phyloP scores from a whole-genome alignment of 2,888 invertebrate genomes.

The Blera fallax region DNA sequence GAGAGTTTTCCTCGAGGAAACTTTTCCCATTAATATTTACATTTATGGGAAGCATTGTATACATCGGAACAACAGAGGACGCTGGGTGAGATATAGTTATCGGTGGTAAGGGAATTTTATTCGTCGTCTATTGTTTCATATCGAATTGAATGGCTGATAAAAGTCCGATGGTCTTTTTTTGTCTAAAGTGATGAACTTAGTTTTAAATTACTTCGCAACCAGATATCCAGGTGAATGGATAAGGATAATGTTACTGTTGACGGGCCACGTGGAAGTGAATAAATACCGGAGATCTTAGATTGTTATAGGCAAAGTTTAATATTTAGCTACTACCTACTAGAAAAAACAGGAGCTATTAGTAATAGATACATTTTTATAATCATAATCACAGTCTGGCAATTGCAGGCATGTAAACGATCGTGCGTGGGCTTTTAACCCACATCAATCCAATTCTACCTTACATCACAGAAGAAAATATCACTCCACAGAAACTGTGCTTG shows the following conservation, averaged over 20 bases:
- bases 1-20: slow-evolving; percentile 49
- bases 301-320: no score
- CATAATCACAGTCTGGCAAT: no score
- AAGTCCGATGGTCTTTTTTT: neutral
- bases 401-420: no score
- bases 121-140: neutral
- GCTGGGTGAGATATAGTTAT: neutral
- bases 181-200: neutral
- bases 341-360: no score
- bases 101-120: neutral
- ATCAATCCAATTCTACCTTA: no score
- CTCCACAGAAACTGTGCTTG: no score
- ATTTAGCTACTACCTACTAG: no score
- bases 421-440: no score
- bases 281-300: neutral
- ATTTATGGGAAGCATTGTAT: slow-evolving; percentile 44
- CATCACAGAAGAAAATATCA: no score
- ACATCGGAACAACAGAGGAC: neutral
- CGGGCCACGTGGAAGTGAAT: neutral
- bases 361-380: no score
- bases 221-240: neutral
- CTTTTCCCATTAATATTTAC: slow-evolving; percentile 68
- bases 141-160: slow-evolving; percentile 16
- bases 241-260: neutral
- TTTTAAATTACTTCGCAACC: neutral